A percentile compares a stretch with the other conserved stretches of the same genome.
These are phyloP conservation scores for Congeria kusceri DNA, from an alignment of 2,888 invertebrate genomes.

Conservation along the genomic window DNA sequence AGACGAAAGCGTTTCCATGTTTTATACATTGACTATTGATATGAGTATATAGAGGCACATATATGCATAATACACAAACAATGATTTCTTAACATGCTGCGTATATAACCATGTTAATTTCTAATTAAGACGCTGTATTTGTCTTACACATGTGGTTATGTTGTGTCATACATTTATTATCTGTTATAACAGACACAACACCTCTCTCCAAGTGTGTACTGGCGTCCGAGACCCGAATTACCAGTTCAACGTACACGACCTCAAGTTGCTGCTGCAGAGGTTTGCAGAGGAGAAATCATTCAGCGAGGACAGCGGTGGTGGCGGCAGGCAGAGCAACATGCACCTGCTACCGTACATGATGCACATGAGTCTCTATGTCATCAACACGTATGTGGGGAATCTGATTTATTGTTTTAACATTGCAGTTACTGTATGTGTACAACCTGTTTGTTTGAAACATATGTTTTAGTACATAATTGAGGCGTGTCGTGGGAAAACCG, in stretches of 20 bases:
- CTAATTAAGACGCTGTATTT: too few relatives aligned
- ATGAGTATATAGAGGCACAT: too few relatives aligned
- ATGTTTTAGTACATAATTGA: not conserved
- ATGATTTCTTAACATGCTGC: too few relatives aligned
- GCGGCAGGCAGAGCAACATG: conserved; percentile 97
- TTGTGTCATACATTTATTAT: not conserved
- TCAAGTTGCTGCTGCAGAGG: conserved; percentile 94
- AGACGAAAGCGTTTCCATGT: too few relatives aligned
- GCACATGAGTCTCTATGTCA: conserved; percentile 95
- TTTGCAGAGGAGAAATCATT: conserved; percentile 98
- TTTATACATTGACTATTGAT: too few relatives aligned
- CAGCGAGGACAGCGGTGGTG: conserved; percentile 97
- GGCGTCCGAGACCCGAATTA: conserved; percentile 86
- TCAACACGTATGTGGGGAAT: conserved; percentile 88
- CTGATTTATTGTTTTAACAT: too few relatives aligned
- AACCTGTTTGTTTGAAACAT: not conserved
- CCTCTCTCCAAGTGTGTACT: conserved; percentile 86
- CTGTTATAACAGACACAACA: conserved; percentile 87
- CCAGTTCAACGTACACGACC: conserved; percentile 93
- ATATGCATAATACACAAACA: too few relatives aligned
- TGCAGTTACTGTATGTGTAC: too few relatives aligned
- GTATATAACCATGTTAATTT: too few relatives aligned
- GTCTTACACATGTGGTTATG: too few relatives aligned
- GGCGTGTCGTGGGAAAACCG: too few relatives aligned
- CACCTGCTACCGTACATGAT: conserved; percentile 97